phyloP scores from a whole-genome alignment of 2,888 invertebrate species.

The Teinopalpus imperialis region DNA sequence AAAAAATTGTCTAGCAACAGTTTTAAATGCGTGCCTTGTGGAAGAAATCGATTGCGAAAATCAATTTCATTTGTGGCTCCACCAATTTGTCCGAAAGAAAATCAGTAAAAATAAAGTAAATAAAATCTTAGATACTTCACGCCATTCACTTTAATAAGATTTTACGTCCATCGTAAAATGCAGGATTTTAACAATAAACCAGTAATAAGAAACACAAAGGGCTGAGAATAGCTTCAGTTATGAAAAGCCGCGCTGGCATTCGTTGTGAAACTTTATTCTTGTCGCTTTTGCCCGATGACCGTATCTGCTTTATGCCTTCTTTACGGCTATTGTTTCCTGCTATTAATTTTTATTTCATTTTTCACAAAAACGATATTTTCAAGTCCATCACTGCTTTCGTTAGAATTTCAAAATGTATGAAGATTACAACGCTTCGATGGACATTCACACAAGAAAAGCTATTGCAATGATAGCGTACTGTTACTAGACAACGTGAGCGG shows the following conservation, averaged over 20 bases:
- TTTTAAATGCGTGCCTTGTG: too few species aligned
- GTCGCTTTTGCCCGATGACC: constrained; percentile 49
- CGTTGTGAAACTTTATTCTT: constrained; percentile 46
- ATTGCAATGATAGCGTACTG: constrained; percentile 33
- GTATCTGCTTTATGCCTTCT: constrained; percentile 50
- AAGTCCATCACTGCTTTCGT: constrained; percentile 33
- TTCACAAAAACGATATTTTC: constrained; percentile 17
- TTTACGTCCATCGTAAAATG: constrained; percentile 27
- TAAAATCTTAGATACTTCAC: not conserved
- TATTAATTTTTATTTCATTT: constrained; percentile 41
- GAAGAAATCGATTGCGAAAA: too few species aligned
- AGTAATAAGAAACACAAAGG: constrained; percentile 25
- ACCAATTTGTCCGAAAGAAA: too few species aligned
- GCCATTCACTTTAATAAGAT: constrained; percentile 2
- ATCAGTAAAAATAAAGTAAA: constrained; percentile 1
- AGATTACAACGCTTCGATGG: constrained; percentile 31
- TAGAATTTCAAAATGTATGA: not conserved
- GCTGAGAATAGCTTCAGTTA: constrained; percentile 34
- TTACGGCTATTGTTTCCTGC: constrained; percentile 49
- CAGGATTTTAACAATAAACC: constrained; percentile 33
- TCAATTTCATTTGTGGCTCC: too few species aligned
- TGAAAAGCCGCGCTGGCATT: constrained; percentile 40
- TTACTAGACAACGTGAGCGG: constrained; percentile 36
- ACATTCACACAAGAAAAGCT: constrained; percentile 30
- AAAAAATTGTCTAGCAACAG: too few species aligned